phyloP scores from a whole-genome alignment of 2,113 vertebrate species.

The Mustela lutreola region DNA sequence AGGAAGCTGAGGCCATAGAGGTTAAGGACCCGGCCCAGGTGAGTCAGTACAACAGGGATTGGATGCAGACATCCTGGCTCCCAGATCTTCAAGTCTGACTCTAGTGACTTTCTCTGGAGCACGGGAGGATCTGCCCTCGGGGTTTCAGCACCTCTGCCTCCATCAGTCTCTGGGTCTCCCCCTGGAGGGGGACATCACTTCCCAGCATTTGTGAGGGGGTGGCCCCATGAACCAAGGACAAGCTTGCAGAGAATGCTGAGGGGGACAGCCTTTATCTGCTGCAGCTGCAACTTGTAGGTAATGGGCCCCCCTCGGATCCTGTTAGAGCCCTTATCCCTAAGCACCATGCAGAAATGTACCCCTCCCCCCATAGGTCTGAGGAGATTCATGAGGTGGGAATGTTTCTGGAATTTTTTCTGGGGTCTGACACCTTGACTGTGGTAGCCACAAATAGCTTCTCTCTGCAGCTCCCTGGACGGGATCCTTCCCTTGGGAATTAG shows the following conservation, averaged over 20 bases:
- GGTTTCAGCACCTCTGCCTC: fast-evolving
- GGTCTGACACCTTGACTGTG: fast-evolving
- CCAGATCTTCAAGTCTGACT: neutral
- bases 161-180: neutral
- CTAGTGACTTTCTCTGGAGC: fast-evolving
- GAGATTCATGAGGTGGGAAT: fast-evolving
- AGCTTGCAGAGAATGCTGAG: neutral
- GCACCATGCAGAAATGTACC: fast-evolving
- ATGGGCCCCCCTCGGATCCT: neutral
- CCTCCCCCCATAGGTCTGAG: fast-evolving
- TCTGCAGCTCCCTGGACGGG: fast-evolving
- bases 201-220: neutral
- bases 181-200: neutral
- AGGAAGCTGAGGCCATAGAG: too few species aligned
- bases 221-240: too few species aligned
- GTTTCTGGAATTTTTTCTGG: neutral
- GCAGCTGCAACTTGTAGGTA: neutral
- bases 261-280: neutral
- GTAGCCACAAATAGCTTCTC: fast-evolving
- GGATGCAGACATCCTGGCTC: neutral
- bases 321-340: fast-evolving
- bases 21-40: neutral
- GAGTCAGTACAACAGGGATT: neutral
- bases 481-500: neutral
- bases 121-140: fast-evolving